Evolutionary conservation across 2,113 vertebrate genomes (phyloP).

Genomic region (Tragelaphus buxtoni): DNA sequence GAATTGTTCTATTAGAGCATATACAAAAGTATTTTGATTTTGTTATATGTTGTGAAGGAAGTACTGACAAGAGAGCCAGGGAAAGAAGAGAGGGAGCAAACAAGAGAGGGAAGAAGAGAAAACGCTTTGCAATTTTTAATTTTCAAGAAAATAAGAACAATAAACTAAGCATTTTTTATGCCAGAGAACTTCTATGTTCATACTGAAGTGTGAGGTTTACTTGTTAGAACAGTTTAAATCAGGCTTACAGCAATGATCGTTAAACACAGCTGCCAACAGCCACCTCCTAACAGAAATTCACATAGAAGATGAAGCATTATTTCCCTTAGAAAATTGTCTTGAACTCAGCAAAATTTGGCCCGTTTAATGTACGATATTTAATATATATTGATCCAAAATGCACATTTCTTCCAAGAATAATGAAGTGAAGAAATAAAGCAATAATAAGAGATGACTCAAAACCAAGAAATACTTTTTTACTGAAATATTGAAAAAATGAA

Average conservation of each 20-base stretch:
- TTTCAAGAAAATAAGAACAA: background rate
- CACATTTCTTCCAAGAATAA: background rate
- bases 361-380: background rate
- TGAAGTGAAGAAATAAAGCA: background rate
- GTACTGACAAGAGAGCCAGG: background rate
- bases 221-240: conserved; percentile 22
- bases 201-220: background rate
- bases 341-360: background rate
- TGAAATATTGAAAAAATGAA: background rate
- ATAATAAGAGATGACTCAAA: background rate
- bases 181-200: background rate
- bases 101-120: background rate
- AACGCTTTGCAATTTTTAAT: background rate
- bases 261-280: background rate
- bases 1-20: background rate
- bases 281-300: background rate
- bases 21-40: background rate
- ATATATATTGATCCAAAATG: conserved; percentile 20
- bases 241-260: background rate
- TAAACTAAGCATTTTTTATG: background rate
- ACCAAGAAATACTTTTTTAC: background rate
- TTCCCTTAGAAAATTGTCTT: conserved; percentile 4
- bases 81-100: background rate
- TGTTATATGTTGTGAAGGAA: background rate
- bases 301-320: background rate